Conservation (phyloP, 2,888 invertebrate genomes). For the Orgyia antiqua region DNA sequence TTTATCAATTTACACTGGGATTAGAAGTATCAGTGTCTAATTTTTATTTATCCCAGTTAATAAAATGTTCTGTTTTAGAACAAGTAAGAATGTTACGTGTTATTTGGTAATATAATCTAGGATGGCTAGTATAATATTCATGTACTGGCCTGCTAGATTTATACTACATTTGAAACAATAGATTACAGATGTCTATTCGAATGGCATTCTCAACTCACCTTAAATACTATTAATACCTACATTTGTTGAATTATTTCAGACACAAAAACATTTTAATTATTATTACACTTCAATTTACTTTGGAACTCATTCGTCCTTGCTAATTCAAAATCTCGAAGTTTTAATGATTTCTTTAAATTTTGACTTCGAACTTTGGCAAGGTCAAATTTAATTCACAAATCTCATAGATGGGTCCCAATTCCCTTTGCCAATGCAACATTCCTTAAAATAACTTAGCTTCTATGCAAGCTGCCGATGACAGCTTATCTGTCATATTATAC, state of each 20-base stretch:
- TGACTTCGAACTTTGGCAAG: conserved; percentile 12
- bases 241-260: conserved; percentile 53
- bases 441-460: conserved; percentile 13
- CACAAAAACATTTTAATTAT: conserved; percentile 45
- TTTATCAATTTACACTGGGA: too few species aligned
- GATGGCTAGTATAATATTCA: too few species aligned
- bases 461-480: conserved; percentile 23
- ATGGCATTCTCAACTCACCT: conserved; percentile 1
- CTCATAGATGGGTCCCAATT: conserved; percentile 56
- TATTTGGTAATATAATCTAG: too few species aligned
- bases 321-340: conserved; percentile 3
- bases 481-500: conserved; percentile 34
- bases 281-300: conserved; percentile 25
- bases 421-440: conserved; percentile 29
- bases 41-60: too few species aligned
- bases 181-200: too few species aligned
- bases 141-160: too few species aligned
- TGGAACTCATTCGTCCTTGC: conserved; percentile 32
- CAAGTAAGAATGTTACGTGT: too few species aligned
- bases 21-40: too few species aligned
- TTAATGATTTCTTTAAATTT: conserved; percentile 6
- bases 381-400: conserved; percentile 30
- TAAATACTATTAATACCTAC: too few species aligned
- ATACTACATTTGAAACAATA: too few species aligned
- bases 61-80: too few species aligned